These are phyloP conservation scores for Ophonus ardosiacus DNA, from an alignment of 2,888 invertebrate genomes.

Conservation along the genomic window DNA sequence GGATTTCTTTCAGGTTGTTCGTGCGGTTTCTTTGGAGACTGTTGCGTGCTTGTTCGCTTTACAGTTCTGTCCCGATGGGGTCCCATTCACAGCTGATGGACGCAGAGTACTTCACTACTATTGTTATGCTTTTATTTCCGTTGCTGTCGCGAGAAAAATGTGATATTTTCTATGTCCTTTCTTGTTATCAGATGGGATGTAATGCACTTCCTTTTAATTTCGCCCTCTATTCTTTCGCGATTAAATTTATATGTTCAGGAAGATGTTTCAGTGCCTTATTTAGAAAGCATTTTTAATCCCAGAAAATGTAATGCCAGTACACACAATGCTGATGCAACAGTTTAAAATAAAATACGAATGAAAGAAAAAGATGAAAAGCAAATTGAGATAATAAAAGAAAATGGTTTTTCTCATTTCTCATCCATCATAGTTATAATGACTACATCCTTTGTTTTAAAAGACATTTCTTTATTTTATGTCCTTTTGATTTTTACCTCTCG, in stretches of 20 bases:
- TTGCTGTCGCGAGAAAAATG: conserved; percentile 25
- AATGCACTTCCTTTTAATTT: conserved; percentile 28
- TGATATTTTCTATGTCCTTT: background rate
- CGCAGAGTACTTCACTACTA: conserved; percentile 42
- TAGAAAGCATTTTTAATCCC: background rate
- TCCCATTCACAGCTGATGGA: conserved; percentile 35
- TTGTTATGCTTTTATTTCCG: conserved; percentile 31
- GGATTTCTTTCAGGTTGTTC: conserved; percentile 7
- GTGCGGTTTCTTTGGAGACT: conserved; percentile 30
- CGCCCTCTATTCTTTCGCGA: background rate
- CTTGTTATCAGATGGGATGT: conserved; percentile 16
- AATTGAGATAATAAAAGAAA: background rate
- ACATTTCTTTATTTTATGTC: too few species aligned
- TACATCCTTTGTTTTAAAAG: too few species aligned
- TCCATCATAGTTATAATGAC: too few species aligned
- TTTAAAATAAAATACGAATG: background rate
- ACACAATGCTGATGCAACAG: background rate
- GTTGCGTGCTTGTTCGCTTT: conserved; percentile 41
- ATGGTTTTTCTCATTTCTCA: background rate
- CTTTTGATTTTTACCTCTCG: too few species aligned
- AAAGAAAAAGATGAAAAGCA: background rate
- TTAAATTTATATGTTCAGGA: background rate
- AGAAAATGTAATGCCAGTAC: background rate
- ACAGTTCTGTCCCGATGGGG: conserved; percentile 22
- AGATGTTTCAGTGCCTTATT: background rate